Base-by-base conservation (phyloP, 1,140 invertebrate species). In the Nasonia longicornis region DNA sequence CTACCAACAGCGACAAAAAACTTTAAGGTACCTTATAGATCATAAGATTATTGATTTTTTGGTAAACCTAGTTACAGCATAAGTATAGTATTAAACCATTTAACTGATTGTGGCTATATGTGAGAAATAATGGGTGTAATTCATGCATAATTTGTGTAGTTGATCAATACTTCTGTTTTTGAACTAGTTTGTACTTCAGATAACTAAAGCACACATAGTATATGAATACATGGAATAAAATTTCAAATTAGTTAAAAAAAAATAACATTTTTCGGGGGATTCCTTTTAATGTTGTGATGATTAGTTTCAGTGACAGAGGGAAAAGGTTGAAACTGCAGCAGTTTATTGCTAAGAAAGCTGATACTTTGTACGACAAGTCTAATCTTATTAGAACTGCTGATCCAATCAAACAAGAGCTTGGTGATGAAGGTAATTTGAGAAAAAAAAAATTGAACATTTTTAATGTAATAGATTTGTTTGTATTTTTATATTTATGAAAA, bases 321-420 rank as follows among this genome's bases (percentile, higher is more conserved):
- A 96, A 96, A 88, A 92, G 95, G n/a, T 89, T 96, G 31, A 95
- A 95, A 86, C 90, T 97, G 70, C 95, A 96, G 86, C 95, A 96
- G 85, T 96, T 97, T 88, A 93, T 96, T 85, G 94, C 94, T 20
- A 95, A 95, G 85, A 96, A 96, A 89, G 95, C 95, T 7, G 91
- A 93, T 85, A 91, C 91, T 94, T 79, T 97, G 93, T 91, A 93
- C 93, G 88, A 89, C 89, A 85, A 92, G 91, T 75, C 86, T 91
- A 82, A 90, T 87, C 89, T 93, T 84, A 92, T 93, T 66, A 93
- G 92, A 83, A 88, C 89, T 20, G 69, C 78, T 78, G 87, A 91
- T 11, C 84, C 86, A 52, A 80, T 85, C 64, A 91, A 88, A 82
- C 89, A 87, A 81, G 88, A 87, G 79, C 77, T 87, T 45, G 88